Conservation (phyloP, 2,113 vertebrate species). For the Xyliphius kryptos region DNA sequence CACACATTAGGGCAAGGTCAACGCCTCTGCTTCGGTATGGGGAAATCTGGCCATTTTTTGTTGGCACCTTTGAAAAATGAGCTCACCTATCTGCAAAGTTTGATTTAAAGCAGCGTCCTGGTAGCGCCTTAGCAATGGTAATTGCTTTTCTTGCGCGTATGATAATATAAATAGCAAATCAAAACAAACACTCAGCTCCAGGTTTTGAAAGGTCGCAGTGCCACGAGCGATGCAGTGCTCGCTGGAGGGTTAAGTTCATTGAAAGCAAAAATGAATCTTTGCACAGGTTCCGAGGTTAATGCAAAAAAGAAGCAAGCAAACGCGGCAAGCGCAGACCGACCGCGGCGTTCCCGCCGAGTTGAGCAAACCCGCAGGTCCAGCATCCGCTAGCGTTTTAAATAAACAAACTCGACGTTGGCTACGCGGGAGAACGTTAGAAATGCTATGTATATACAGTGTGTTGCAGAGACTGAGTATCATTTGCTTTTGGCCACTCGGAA, state of each 20-base stretch:
- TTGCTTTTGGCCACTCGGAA: background rate
- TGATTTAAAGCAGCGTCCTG: background rate
- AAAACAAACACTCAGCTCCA: conserved; percentile 1
- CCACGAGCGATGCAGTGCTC: background rate
- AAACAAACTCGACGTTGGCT: background rate
- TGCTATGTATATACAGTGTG: background rate
- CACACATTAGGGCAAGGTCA: background rate
- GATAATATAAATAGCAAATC: conserved; percentile 11
- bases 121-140: conserved; percentile 1
- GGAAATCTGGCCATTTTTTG: background rate
- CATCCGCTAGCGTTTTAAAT: conserved; percentile 8
- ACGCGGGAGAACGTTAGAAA: background rate
- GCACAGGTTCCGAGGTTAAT: conserved; percentile 15
- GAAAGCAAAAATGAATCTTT: conserved; percentile 11
- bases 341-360: background rate
- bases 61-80: background rate
- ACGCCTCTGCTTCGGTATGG: background rate
- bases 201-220: conserved; percentile 1
- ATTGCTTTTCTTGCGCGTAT: conserved; percentile 18
- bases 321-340: background rate
- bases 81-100: background rate
- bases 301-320: conserved; percentile 10
- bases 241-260: conserved; percentile 15
- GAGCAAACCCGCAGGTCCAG: conserved; percentile 1
- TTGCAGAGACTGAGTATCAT: background rate